phyloP scores from a whole-genome alignment of 2,797 vertebrate genomes.

The Toxotes lorentzi region DNA sequence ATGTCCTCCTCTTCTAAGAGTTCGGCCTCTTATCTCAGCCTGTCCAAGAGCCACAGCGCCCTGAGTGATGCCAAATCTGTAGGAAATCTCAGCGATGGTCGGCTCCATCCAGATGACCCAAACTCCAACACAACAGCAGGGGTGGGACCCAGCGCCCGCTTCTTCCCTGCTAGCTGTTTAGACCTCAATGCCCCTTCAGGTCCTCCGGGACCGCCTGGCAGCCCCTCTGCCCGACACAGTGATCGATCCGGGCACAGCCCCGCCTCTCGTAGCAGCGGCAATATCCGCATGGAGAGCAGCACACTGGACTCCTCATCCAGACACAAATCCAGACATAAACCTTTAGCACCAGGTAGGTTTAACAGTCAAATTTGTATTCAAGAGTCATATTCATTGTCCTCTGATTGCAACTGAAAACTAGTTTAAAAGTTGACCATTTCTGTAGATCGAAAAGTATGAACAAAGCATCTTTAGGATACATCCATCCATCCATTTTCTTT shows the following conservation, averaged over 20 bases:
- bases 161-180: conserved; percentile 97
- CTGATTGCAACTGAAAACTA: background rate
- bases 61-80: conserved; percentile 91
- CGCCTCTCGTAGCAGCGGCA: conserved; percentile 82
- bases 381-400: background rate
- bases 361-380: background rate
- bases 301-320: conserved; percentile 94
- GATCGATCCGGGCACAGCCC: conserved; percentile 96
- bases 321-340: conserved; percentile 92
- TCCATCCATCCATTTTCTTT: no score
- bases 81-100: conserved; percentile 93
- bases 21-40: conserved; percentile 93
- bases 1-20: conserved; percentile 94
- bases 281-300: conserved; percentile 91
- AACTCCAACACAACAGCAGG: conserved; percentile 67
- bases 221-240: conserved; percentile 90
- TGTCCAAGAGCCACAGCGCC: conserved; percentile 96
- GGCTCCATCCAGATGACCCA: conserved; percentile 91
- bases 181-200: conserved; percentile 84
- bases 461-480: no score
- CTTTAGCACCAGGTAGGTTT: conserved; percentile 80
- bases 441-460: background rate
- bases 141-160: conserved; percentile 86
- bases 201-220: conserved; percentile 86
- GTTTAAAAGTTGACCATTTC: background rate